phyloP scores from a whole-genome alignment of 2,113 vertebrate species.

The Myotis brandtii region DNA sequence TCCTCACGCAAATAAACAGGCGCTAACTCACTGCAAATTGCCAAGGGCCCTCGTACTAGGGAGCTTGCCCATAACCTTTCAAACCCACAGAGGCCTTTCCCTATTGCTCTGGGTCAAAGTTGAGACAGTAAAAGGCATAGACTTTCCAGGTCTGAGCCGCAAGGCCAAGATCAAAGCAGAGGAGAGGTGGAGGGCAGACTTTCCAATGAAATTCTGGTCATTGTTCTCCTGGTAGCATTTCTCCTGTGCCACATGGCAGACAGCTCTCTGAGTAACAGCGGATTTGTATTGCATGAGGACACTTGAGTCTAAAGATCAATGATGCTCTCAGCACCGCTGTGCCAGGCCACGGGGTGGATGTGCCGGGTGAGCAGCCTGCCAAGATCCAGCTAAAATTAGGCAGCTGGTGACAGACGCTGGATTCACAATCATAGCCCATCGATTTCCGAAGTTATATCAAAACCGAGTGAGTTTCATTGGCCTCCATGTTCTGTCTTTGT shows the following conservation, averaged over 20 bases:
- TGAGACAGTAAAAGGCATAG: slow-evolving; percentile 40
- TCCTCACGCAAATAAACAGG: neutral
- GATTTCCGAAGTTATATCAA: slow-evolving; percentile 61
- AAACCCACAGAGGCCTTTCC: slow-evolving; percentile 45
- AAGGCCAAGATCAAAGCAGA: neutral
- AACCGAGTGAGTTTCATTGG: neutral
- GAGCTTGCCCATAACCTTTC: slow-evolving; percentile 57
- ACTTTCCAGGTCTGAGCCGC: slow-evolving; percentile 22
- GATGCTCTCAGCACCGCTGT: neutral
- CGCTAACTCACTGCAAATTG: neutral
- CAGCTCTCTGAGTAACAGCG: slow-evolving; percentile 68
- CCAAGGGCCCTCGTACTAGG: slow-evolving; percentile 49
- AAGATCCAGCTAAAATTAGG: slow-evolving; percentile 37
- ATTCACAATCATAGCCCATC: slow-evolving; percentile 57
- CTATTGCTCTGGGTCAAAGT: slow-evolving; percentile 55
- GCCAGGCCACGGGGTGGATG: neutral
- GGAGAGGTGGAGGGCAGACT: neutral
- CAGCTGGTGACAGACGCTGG: slow-evolving; percentile 41
- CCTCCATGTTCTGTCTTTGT: neutral
- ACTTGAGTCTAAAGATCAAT: slow-evolving; percentile 77
- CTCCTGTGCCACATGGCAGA: slow-evolving; percentile 66
- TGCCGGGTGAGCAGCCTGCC: slow-evolving; percentile 24
- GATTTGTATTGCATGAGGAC: slow-evolving; percentile 82
- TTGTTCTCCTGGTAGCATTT: slow-evolving; percentile 52
- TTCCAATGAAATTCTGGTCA: slow-evolving; percentile 51